Base-by-base conservation (phyloP, 2,797 vertebrate genomes). In the Argentina silus region DNA sequence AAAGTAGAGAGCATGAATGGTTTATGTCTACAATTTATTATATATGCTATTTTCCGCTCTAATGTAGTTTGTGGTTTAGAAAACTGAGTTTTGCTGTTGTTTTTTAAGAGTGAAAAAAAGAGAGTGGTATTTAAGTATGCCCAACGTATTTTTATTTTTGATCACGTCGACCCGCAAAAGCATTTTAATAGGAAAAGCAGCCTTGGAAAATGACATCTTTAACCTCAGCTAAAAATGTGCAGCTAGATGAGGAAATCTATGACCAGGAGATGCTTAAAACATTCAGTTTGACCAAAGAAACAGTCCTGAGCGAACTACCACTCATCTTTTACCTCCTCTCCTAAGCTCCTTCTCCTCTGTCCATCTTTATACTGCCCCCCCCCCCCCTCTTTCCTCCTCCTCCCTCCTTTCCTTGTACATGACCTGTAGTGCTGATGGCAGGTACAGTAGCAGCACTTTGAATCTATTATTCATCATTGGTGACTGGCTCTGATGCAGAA, bases 141-240 rank as follows among this genome's bases (percentile, higher is more conserved):
- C 45, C 17, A 57, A 9, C 19, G 3, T 21, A 17, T 48, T 65
- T 12, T 65, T 11, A 65, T 65, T 45, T 12, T 48, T 65, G 63
- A 65, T 47, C 44, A 48, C 17, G 17, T 48, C 10, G 9, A 43
- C 44, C 63, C 11, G 0, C 10, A 44, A n/a, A 48, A 4, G 21
- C 11, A 47, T 65, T 65, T 65, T 48, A 65, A 65, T 65, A n/a
- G 44, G 17, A 65, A 65, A 21, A 65, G 17, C 61, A 47, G 63
- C 63, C 5, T 17, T 65, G 44, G 63, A 48, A 65, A 65, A 63
- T 63, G 42, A 63, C 61, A 19, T 63, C 7, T 17, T 63, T 45
- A 63, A 63, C 61, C 61, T 45, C 42, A 45, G 63, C 57, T 23
- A 15, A 60, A 10, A 36, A 60, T 60, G 57, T 60, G 57, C 57